phyloP scores from a whole-genome alignment of 2,888 invertebrate species.

The Drosophila suboccidentalis region DNA sequence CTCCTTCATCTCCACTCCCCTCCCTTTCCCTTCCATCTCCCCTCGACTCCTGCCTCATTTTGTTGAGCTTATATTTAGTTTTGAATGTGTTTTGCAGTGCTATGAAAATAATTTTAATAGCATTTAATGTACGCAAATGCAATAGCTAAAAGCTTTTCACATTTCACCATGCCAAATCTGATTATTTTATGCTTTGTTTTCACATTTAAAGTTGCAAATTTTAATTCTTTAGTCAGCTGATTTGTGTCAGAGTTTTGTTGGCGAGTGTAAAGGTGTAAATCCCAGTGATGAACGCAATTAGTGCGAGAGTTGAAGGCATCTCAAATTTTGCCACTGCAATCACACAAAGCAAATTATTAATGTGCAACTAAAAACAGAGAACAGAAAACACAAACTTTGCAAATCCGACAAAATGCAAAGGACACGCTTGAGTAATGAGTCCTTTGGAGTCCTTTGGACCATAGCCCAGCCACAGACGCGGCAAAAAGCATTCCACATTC shows the following conservation, averaged over 20 bases:
- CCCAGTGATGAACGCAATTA: constrained; percentile 56
- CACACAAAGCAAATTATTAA: constrained; percentile 60
- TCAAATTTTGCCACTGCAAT: constrained; percentile 27
- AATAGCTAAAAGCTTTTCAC: constrained; percentile 78
- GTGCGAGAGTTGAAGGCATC: constrained; percentile 13
- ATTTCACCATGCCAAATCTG: constrained; percentile 64
- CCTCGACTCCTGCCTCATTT: constrained; percentile 1
- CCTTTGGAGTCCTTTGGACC: constrained; percentile 18
- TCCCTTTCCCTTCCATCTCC: not conserved
- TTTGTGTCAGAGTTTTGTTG: constrained; percentile 11
- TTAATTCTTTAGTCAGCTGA: constrained; percentile 72
- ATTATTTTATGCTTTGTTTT: constrained; percentile 77
- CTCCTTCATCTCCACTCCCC: not conserved
- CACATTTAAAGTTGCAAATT: constrained; percentile 60
- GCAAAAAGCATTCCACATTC: constrained; percentile 21
- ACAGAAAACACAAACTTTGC: constrained; percentile 27
- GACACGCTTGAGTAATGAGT: constrained; percentile 66
- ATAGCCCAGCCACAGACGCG: constrained; percentile 57
- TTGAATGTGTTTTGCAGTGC: constrained; percentile 36
- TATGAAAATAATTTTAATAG: constrained; percentile 80
- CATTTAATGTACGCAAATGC: constrained; percentile 79
- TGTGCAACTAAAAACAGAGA: constrained; percentile 29
- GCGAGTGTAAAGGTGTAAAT: constrained; percentile 39
- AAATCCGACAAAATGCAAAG: constrained; percentile 59
- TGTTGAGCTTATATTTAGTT: constrained; percentile 47